phyloP scores from a whole-genome alignment of 2,113 vertebrate species.

The Fukomys damarensis region DNA sequence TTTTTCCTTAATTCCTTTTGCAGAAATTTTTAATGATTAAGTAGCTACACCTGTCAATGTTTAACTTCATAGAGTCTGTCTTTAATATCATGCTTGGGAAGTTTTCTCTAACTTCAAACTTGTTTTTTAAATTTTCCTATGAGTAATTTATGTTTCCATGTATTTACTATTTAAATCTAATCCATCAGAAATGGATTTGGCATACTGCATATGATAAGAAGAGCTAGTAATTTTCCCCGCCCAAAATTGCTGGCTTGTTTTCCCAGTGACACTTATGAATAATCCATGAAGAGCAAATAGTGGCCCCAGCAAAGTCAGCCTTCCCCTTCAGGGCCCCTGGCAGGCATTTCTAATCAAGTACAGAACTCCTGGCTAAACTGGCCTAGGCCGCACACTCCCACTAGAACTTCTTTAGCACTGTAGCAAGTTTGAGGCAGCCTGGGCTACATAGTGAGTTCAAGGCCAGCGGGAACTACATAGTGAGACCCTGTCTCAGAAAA shows the following conservation, averaged over 20 bases:
- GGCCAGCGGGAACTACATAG: too few relatives aligned
- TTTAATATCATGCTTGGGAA: slow-evolving; percentile 40
- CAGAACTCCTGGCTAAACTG: slow-evolving; percentile 42
- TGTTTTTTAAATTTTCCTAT: background rate
- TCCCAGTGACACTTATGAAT: slow-evolving; percentile 60
- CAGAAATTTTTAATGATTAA: slow-evolving; percentile 61
- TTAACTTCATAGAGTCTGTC: slow-evolving; percentile 59
- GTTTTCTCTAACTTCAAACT: background rate
- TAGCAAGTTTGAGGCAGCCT: background rate
- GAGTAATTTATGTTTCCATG: slow-evolving; percentile 33
- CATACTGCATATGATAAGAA: background rate
- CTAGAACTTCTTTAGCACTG: background rate
- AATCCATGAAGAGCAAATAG: slow-evolving; percentile 63
- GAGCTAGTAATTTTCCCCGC: background rate
- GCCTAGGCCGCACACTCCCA: background rate
- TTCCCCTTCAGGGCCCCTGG: background rate
- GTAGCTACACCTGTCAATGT: slow-evolving; percentile 46
- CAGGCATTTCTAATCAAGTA: slow-evolving; percentile 72
- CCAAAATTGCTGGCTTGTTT: background rate
- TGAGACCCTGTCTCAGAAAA: background rate
- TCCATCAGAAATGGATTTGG: slow-evolving; percentile 29
- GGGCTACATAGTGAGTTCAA: background rate
- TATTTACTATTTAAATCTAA: slow-evolving; percentile 59
- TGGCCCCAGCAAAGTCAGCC: background rate
- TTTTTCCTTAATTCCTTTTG: slow-evolving; percentile 1